These are phyloP conservation scores for Oncorhynchus mykiss DNA, from an alignment of 2,113 vertebrate species.

Conservation along the genomic window DNA sequence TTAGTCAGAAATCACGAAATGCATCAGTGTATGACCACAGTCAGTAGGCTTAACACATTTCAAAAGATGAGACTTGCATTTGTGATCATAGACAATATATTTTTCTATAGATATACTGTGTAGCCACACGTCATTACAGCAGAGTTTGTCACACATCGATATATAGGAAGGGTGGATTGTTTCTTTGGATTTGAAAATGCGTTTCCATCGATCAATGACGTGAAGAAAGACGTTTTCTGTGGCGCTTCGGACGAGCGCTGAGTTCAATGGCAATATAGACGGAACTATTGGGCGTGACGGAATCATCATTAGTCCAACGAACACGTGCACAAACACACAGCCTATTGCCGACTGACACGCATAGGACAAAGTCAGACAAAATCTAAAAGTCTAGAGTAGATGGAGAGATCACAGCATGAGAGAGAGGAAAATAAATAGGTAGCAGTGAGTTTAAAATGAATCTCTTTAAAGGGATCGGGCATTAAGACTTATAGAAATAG, in stretches of 20 bases:
- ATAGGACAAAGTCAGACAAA: not conserved
- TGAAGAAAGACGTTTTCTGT: not conserved
- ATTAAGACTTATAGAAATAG: not conserved
- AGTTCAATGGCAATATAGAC: not conserved
- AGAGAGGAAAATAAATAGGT: not conserved
- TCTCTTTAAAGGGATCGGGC: conserved; percentile 8
- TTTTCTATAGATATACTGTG: conserved; percentile 1
- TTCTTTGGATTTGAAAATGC: conserved; percentile 30
- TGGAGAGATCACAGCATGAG: not conserved
- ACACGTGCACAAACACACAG: conserved; percentile 2
- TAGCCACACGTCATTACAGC: conserved; percentile 13
- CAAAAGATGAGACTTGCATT: not conserved
- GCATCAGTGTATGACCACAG: not conserved
- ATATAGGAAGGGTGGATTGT: conserved; percentile 8
- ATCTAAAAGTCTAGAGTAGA: not conserved
- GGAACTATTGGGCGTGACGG: not conserved
- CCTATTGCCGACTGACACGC: not conserved
- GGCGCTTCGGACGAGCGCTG: not conserved
- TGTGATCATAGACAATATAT: not conserved
- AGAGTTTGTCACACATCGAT: conserved; percentile 4
- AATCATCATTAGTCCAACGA: not conserved
- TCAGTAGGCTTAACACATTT: not conserved
- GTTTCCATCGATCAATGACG: conserved; percentile 15
- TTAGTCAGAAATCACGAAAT: not conserved
- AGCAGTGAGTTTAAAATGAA: not conserved